Percentiles rank a stretch among this genome's conserved stretches.
phyloP scores from a whole-genome alignment of 2,113 vertebrate genomes.

The Gymnorhina tibicen region DNA sequence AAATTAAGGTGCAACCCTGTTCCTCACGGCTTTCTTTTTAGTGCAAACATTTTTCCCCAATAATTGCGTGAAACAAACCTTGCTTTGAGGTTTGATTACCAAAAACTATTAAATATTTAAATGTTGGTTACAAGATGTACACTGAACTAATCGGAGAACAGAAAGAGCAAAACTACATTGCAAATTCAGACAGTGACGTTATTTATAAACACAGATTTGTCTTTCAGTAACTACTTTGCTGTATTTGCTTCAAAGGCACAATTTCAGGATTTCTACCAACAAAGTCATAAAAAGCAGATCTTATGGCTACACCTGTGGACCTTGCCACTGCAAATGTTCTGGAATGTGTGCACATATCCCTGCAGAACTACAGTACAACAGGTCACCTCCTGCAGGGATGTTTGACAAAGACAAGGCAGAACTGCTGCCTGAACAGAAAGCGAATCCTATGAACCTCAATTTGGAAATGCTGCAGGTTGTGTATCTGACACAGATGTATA shows the following conservation, averaged over 20 bases:
- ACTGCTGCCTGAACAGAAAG: not conserved
- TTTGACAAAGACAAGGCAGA: not conserved
- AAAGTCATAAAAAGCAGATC: not conserved
- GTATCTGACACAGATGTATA: accelerated
- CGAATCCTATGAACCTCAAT: accelerated
- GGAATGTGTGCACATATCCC: accelerated
- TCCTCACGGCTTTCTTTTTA: not conserved
- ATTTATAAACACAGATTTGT: not conserved
- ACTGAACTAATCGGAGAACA: not conserved
- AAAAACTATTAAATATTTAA: not conserved
- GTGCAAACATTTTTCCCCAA: not conserved
- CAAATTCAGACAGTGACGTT: not conserved
- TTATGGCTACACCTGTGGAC: not conserved
- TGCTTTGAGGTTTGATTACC: not conserved
- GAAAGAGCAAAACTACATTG: not conserved
- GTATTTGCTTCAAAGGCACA: not conserved
- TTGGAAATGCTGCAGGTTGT: not conserved
- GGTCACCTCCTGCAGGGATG: not conserved
- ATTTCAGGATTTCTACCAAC: not conserved
- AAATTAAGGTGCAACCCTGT: not conserved
- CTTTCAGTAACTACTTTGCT: not conserved
- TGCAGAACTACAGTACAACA: not conserved
- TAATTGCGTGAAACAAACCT: not conserved
- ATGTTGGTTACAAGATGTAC: not conserved
- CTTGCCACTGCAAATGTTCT: not conserved